Conservation (phyloP, 2,113 vertebrate genomes). For the Gallinago undulata region DNA sequence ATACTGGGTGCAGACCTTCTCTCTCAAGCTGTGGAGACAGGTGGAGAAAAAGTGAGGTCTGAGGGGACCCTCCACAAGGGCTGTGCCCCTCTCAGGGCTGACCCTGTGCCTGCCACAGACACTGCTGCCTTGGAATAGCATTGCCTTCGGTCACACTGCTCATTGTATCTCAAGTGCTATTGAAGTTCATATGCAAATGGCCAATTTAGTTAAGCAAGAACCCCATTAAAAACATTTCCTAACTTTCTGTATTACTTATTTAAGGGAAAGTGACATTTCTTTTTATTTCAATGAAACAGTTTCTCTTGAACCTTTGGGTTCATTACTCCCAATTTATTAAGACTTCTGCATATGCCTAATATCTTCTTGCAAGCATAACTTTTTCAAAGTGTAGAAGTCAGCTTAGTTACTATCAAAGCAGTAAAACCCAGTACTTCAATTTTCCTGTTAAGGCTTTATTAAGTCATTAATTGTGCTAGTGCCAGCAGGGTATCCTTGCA, state of each 20-base stretch:
- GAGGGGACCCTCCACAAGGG: not conserved
- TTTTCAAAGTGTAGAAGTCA: not conserved
- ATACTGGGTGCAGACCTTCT: fast-evolving
- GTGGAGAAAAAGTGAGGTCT: not conserved
- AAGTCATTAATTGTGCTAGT: conserved; percentile 6
- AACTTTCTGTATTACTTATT: not conserved
- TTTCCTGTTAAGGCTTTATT: conserved; percentile 21
- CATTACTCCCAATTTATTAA: not conserved
- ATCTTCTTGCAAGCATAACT: not conserved
- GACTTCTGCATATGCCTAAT: not conserved
- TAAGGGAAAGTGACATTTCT: not conserved
- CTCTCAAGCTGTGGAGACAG: not conserved
- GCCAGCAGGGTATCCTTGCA: conserved; percentile 7
- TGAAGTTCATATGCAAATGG: not conserved
- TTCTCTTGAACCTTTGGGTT: not conserved
- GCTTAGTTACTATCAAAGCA: not conserved
- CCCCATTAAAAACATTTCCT: not conserved
- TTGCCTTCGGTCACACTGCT: fast-evolving
- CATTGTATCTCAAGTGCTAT: fast-evolving
- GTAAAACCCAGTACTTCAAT: conserved; percentile 5
- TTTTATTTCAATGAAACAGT: not conserved
- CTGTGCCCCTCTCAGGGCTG: not conserved
- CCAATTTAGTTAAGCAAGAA: not conserved
- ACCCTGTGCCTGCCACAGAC: not conserved
- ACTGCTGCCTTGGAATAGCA: not conserved